A percentile compares a stretch with the other conserved stretches of the same genome.
These are phyloP conservation scores for Melitaea athalia DNA, from an alignment of 2,888 invertebrate species.

Conservation along the genomic window DNA sequence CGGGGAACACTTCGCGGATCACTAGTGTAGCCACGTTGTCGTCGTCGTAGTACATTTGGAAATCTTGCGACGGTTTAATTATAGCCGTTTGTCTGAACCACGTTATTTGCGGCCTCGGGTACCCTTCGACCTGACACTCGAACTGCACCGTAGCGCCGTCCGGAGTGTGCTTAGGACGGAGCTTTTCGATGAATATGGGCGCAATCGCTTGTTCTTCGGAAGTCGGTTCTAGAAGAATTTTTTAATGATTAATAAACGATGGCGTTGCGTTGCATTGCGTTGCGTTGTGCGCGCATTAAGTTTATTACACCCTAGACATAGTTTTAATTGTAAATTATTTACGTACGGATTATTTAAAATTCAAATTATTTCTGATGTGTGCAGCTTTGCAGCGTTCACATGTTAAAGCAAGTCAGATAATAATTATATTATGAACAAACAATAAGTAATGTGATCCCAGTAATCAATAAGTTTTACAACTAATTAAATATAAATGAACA, in stretches of 20 bases:
- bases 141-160: conserved; percentile 98
- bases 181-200: conserved; percentile 92
- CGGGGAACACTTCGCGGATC: conserved; percentile 95
- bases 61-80: conserved; percentile 94
- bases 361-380: no score
- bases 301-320: not conserved
- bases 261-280: no score
- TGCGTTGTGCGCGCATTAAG: not conserved
- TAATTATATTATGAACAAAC: no score
- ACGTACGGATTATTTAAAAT: not conserved
- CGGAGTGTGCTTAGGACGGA: conserved; percentile 91
- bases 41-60: conserved; percentile 96
- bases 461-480: no score
- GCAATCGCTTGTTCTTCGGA: conserved; percentile 90
- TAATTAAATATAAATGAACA: no score
- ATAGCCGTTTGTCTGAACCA: conserved; percentile 98
- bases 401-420: no score
- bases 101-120: conserved; percentile 96
- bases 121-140: conserved; percentile 97
- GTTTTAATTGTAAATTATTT: not conserved
- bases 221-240: conserved; percentile 84
- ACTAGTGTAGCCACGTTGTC: conserved; percentile 94
- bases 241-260: not conserved
- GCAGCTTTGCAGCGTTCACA: no score
- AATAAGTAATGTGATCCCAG: no score